Evolutionary conservation across 2,113 vertebrate genomes (phyloP).

Genomic region (Vidua macroura): DNA sequence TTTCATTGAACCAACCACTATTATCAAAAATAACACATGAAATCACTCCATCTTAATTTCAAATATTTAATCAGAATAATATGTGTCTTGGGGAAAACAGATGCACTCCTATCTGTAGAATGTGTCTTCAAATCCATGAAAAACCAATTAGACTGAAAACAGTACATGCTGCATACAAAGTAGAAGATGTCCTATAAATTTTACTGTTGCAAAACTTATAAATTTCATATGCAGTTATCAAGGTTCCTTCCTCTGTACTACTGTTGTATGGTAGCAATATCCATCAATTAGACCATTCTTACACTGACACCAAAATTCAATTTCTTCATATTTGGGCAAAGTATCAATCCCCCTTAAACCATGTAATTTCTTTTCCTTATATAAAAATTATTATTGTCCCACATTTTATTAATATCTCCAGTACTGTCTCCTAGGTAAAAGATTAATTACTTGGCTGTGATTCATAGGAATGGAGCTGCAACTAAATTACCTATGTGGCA

Average conservation of each 20-base stretch:
- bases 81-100: background rate
- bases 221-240: background rate
- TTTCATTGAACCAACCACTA: background rate
- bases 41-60: slow-evolving; percentile 45
- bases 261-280: background rate
- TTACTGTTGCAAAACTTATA: background rate
- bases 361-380: background rate
- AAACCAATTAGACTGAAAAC: background rate
- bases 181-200: background rate
- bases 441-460: slow-evolving; percentile 65
- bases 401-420: slow-evolving; percentile 56
- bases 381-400: slow-evolving; percentile 26
- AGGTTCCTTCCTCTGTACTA: background rate
- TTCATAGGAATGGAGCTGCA: slow-evolving; percentile 42
- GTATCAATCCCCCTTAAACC: slow-evolving; percentile 25
- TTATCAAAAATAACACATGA: slow-evolving; percentile 16
- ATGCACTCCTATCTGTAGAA: background rate
- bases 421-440: slow-evolving; percentile 61
- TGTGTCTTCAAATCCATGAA: background rate
- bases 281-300: slow-evolving; percentile 10
- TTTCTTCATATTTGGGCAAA: slow-evolving; percentile 31
- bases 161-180: background rate
- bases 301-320: background rate
- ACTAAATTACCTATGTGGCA: slow-evolving; percentile 40
- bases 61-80: slow-evolving; percentile 59